phyloP scores from a whole-genome alignment of 2,113 vertebrate species.

The Pheucticus melanocephalus region DNA sequence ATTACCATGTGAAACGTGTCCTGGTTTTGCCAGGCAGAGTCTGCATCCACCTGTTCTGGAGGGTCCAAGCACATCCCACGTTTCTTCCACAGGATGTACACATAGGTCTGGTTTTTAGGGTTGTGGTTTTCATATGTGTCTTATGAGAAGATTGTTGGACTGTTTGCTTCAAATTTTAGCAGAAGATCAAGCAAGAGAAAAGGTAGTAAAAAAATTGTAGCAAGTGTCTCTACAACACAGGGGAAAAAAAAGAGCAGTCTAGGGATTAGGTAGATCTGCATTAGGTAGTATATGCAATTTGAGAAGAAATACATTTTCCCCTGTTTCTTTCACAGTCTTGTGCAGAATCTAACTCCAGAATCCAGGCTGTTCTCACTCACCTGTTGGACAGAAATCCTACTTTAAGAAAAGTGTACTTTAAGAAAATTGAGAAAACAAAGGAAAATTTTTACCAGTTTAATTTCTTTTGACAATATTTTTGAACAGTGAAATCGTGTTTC shows the following conservation, averaged over 20 bases:
- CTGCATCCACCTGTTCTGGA: not conserved
- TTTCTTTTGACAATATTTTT: not conserved
- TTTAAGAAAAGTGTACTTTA: not conserved
- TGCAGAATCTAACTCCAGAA: not conserved
- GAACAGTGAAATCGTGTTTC: not conserved
- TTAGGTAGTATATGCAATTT: not conserved
- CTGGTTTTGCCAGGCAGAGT: not conserved
- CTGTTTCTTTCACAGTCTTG: accelerated
- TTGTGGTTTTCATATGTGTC: not conserved
- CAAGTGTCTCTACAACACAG: not conserved
- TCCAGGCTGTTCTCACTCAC: not conserved
- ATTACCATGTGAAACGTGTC: not conserved
- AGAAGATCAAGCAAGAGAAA: not conserved
- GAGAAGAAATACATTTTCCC: not conserved
- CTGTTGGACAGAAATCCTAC: not conserved
- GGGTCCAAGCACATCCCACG: accelerated
- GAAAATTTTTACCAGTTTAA: not conserved
- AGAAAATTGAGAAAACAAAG: not conserved
- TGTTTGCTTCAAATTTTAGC: not conserved
- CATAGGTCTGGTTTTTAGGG: not conserved
- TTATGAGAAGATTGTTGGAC: not conserved
- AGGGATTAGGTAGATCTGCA: not conserved
- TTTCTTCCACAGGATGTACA: not conserved
- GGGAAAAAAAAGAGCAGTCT: too few species aligned
- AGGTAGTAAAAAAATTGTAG: not conserved